phyloP scores from a whole-genome alignment of 2,113 vertebrate genomes.

The Lynx canadensis region DNA sequence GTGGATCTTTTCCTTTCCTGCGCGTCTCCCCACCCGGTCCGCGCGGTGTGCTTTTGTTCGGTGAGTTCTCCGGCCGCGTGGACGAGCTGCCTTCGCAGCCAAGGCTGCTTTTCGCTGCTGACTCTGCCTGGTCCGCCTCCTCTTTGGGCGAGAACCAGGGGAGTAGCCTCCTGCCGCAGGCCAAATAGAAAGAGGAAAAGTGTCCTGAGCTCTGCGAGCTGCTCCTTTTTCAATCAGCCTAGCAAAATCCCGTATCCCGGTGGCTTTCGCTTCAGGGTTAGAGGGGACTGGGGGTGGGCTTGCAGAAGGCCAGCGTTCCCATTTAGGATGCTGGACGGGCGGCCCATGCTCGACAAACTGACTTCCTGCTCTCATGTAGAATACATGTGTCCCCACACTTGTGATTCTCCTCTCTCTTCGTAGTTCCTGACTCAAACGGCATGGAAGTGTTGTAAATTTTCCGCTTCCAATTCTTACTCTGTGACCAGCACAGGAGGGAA shows the following conservation, averaged over 20 bases:
- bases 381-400: background rate
- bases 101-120: background rate
- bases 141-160: background rate
- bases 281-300: background rate
- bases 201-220: background rate
- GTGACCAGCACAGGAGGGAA: slow-evolving; percentile 1
- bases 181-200: background rate
- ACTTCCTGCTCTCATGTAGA: slow-evolving; percentile 25
- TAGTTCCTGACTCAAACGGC: slow-evolving; percentile 40
- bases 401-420: background rate
- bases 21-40: background rate
- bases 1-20: background rate
- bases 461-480: background rate
- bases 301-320: background rate
- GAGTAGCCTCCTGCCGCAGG: background rate
- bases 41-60: slow-evolving; percentile 57
- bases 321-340: background rate
- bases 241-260: background rate
- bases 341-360: background rate
- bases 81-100: slow-evolving; percentile 31
- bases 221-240: background rate
- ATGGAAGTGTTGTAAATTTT: slow-evolving; percentile 42
- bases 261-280: background rate
- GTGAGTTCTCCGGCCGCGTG: slow-evolving; percentile 58
- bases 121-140: background rate